phyloP scores from a whole-genome alignment of 2,888 invertebrate genomes.

The Uloborus plumipes region DNA sequence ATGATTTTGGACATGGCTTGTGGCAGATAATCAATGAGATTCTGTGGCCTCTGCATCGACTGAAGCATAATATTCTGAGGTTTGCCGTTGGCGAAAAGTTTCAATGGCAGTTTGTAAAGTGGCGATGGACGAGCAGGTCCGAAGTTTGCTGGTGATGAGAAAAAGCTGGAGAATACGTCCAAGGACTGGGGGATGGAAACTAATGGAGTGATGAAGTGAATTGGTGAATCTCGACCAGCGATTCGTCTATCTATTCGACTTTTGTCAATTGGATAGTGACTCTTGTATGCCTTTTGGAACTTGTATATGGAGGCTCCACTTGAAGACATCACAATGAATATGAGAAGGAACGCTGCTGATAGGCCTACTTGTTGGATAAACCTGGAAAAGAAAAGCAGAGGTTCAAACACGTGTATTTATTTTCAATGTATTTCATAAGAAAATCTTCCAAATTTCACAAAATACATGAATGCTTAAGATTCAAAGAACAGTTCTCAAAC shows the following conservation, averaged over 20 bases:
- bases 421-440: too few relatives aligned
- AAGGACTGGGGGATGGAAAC: slow-evolving; percentile 1
- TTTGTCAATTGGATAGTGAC: too few relatives aligned
- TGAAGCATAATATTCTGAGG: slow-evolving; percentile 35
- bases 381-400: too few relatives aligned
- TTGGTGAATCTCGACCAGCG: slow-evolving; percentile 30
- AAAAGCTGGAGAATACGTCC: slow-evolving; percentile 18
- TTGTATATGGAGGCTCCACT: too few relatives aligned
- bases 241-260: slow-evolving; percentile 19
- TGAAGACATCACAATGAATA: too few relatives aligned
- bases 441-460: too few relatives aligned
- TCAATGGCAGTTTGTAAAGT: slow-evolving; percentile 54
- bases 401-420: too few relatives aligned
- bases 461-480: too few relatives aligned
- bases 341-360: too few relatives aligned
- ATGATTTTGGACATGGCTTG: slow-evolving; percentile 52
- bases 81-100: slow-evolving; percentile 51
- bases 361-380: too few relatives aligned
- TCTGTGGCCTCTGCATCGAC: slow-evolving; percentile 12
- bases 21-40: slow-evolving; percentile 24
- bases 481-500: too few relatives aligned
- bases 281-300: too few relatives aligned
- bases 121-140: slow-evolving; percentile 6
- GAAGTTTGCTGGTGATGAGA: slow-evolving; percentile 5
- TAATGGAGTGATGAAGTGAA: slow-evolving; percentile 52